Percentiles rank a stretch among this genome's conserved stretches.
phyloP scores from a whole-genome alignment of 2,888 invertebrate species.

The Erebia aethiops region DNA sequence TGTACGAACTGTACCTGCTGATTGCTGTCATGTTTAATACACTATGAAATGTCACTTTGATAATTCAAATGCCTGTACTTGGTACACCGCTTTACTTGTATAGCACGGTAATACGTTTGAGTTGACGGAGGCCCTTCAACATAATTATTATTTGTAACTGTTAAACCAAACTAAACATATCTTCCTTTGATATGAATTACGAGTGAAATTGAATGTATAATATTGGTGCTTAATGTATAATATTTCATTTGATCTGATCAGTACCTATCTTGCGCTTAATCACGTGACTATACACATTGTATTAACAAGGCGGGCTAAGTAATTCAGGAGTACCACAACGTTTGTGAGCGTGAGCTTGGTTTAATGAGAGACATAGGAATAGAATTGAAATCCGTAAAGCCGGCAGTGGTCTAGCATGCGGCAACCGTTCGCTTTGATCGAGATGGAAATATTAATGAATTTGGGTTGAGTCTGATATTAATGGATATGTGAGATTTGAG shows the following conservation, averaged over 20 bases:
- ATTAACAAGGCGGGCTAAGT: constrained; percentile 3
- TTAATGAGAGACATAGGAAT: constrained; percentile 5
- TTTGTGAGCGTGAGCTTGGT: neutral
- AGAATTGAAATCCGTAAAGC: constrained; percentile 3
- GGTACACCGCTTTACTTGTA: neutral
- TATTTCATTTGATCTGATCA: neutral
- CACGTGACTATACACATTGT: neutral
- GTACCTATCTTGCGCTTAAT: neutral
- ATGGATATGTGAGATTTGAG: too few species aligned
- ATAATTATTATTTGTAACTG: too few species aligned
- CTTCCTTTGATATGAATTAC: too few species aligned
- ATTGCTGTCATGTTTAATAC: constrained; percentile 82
- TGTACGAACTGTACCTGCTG: constrained; percentile 94
- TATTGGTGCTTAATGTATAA: too few species aligned
- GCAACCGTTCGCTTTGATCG: neutral
- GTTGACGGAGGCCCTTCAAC: too few species aligned
- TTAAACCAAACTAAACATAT: too few species aligned
- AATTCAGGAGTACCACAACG: constrained; percentile 20
- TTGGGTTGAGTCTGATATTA: too few species aligned
- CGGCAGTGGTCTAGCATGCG: neutral
- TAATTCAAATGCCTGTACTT: constrained; percentile 17
- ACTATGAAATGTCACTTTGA: constrained; percentile 30
- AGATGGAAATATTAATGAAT: neutral
- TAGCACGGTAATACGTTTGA: neutral
- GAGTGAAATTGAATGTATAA: too few species aligned